Conservation (phyloP, 2,797 vertebrate genomes). For the Coranthus polyacanthus region DNA sequence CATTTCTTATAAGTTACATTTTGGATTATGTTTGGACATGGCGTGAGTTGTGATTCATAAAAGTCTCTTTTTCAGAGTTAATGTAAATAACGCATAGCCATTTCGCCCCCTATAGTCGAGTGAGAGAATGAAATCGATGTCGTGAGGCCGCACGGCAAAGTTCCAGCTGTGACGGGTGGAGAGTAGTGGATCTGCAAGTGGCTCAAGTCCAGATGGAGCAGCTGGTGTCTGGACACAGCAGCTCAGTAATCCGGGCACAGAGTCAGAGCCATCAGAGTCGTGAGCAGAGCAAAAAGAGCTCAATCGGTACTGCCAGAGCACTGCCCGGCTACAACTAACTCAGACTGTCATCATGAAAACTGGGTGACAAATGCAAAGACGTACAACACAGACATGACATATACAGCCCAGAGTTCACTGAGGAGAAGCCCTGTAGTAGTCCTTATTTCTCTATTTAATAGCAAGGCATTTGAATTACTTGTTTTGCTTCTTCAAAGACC, state of each 20-base stretch:
- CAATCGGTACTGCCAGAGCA: slow-evolving; percentile 15
- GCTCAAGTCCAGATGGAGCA: slow-evolving; percentile 73
- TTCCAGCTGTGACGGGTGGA: slow-evolving; percentile 66
- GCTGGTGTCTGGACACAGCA: slow-evolving; percentile 73
- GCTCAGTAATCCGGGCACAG: slow-evolving; percentile 65
- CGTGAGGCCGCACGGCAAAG: slow-evolving; percentile 26
- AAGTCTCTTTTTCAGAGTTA: neutral
- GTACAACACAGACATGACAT: neutral
- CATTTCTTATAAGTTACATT: neutral
- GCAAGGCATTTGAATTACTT: neutral
- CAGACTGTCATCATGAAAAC: neutral
- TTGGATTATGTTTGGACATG: neutral
- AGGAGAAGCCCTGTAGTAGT: neutral
- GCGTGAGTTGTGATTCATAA: neutral
- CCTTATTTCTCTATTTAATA: too few species aligned
- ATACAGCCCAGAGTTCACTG: neutral
- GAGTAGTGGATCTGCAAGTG: slow-evolving; percentile 63
- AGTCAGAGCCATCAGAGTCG: slow-evolving; percentile 32
- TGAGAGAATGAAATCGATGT: slow-evolving; percentile 46
- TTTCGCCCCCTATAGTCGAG: slow-evolving; percentile 18
- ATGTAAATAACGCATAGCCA: neutral
- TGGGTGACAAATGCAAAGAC: neutral
- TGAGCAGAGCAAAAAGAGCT: slow-evolving; percentile 26
- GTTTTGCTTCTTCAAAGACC: too few species aligned
- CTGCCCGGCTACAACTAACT: slow-evolving; percentile 3